phyloP scores from a whole-genome alignment of 2,113 vertebrate species.

The Scopus umbretta region DNA sequence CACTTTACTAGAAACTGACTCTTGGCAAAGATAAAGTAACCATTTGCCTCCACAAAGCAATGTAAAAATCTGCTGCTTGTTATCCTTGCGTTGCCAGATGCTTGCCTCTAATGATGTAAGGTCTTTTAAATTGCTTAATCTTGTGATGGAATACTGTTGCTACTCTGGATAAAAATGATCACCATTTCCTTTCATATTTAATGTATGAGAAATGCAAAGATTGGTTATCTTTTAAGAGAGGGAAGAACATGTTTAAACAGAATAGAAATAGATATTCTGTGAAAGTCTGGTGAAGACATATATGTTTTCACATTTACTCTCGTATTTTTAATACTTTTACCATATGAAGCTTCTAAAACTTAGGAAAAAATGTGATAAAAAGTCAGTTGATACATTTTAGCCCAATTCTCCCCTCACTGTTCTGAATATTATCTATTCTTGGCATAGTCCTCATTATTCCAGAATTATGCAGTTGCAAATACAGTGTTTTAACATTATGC shows the following conservation, averaged over 20 bases:
- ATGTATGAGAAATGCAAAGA: slow-evolving; percentile 1
- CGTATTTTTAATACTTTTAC: neutral
- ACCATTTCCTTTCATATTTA: slow-evolving; percentile 35
- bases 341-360: neutral
- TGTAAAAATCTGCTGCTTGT: slow-evolving; percentile 72
- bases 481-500: neutral
- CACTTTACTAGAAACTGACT: slow-evolving; percentile 66
- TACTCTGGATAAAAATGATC: slow-evolving; percentile 22
- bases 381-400: neutral
- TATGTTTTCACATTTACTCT: neutral
- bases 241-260: neutral
- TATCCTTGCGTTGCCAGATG: slow-evolving; percentile 67
- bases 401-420: neutral
- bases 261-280: neutral
- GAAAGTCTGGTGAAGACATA: neutral
- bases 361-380: neutral
- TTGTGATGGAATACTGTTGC: slow-evolving; percentile 60
- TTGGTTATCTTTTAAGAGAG: neutral
- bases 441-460: neutral
- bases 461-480: neutral
- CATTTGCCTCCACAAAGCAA: slow-evolving; percentile 63
- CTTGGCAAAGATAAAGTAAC: slow-evolving; percentile 71
- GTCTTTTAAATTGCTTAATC: slow-evolving; percentile 57
- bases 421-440: neutral
- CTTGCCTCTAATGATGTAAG: slow-evolving; percentile 65